phyloP scores from a whole-genome alignment of 2,113 vertebrate genomes.

The Cyanocitta stelleri region DNA sequence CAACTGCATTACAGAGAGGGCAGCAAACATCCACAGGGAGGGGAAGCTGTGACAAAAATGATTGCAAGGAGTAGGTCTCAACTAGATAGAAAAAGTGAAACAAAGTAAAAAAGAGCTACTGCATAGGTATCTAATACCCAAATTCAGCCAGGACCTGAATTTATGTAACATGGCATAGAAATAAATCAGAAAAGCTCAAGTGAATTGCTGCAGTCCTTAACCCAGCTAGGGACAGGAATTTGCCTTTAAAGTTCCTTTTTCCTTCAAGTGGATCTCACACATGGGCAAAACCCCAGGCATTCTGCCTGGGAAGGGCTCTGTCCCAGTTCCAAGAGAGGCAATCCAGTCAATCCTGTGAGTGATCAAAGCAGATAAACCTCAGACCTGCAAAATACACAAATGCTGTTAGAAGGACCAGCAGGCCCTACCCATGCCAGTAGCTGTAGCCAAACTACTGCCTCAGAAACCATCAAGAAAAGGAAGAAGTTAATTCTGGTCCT shows the following conservation, averaged over 20 bases:
- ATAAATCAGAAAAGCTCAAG: background rate
- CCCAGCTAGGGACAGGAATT: background rate
- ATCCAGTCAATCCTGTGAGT: background rate
- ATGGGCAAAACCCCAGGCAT: background rate
- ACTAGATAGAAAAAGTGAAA: background rate
- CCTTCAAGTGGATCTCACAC: background rate
- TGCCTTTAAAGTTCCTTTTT: background rate
- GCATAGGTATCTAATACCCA: background rate
- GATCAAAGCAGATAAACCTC: background rate
- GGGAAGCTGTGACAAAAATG: background rate
- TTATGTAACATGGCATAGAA: background rate
- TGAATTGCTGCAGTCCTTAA: background rate
- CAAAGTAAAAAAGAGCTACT: background rate
- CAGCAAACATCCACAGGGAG: background rate
- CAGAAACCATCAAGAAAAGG: background rate
- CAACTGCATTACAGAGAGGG: background rate
- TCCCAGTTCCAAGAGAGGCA: background rate
- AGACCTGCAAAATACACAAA: background rate
- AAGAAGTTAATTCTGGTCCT: background rate
- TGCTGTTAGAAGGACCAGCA: background rate
- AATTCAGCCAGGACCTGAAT: background rate
- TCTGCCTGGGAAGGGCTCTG: background rate
- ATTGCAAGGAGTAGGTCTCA: background rate
- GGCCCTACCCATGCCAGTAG: background rate
- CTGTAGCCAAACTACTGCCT: background rate